A percentile compares a stretch with the other conserved stretches of the same genome.
phyloP scores from a whole-genome alignment of 2,888 invertebrate species.

The Neoitamus cyanurus region DNA sequence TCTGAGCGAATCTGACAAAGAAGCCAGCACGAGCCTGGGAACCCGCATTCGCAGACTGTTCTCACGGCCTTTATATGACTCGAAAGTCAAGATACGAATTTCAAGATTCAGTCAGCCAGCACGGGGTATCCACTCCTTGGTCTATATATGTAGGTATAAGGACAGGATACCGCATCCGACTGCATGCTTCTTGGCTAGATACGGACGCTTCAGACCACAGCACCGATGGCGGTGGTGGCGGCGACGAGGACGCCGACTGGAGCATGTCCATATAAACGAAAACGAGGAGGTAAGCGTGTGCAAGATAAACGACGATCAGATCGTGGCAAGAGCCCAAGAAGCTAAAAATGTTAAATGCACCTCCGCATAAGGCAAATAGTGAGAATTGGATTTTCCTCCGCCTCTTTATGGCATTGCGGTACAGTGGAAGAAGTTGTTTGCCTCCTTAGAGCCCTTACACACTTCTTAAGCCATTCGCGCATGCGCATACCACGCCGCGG shows the following conservation, averaged over 20 bases:
- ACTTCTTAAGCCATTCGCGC: background rate
- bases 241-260: background rate
- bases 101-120: constrained; percentile 30
- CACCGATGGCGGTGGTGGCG: background rate
- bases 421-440: background rate
- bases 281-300: constrained; percentile 46
- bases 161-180: background rate
- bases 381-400: constrained; percentile 43
- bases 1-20: background rate
- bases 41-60: constrained; percentile 55
- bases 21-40: constrained; percentile 56
- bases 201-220: background rate
- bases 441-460: background rate
- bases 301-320: constrained; percentile 48
- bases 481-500: background rate
- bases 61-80: constrained; percentile 58
- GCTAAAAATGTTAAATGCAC: constrained; percentile 47
- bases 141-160: background rate
- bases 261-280: constrained; percentile 41
- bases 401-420: constrained; percentile 31
- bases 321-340: constrained; percentile 41
- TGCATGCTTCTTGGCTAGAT: constrained; percentile 23
- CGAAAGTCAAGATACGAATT: constrained; percentile 32
- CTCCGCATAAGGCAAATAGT: constrained; percentile 48
- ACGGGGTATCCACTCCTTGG: background rate